Evolutionary conservation across 2,113 vertebrate genomes (phyloP).

Genomic region (Embiotoca jacksoni): DNA sequence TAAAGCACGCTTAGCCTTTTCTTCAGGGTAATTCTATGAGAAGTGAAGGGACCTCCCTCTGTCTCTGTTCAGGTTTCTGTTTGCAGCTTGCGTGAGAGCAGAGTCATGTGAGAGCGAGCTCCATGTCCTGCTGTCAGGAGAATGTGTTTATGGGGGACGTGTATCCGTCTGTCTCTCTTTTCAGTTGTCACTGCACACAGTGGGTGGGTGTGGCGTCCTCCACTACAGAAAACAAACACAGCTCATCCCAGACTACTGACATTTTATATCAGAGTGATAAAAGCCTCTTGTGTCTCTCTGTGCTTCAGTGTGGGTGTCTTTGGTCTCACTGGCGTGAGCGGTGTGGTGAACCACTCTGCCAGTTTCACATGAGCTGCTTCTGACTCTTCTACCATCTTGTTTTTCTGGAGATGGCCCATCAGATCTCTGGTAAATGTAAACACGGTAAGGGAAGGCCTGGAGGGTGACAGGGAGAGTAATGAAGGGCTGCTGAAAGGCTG

Average conservation of each 20-base stretch:
- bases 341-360: conserved; percentile 23
- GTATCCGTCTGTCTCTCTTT: conserved; percentile 50
- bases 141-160: conserved; percentile 55
- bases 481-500: conserved; percentile 60
- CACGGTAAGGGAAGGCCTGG: conserved; percentile 43
- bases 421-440: conserved; percentile 66
- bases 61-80: conserved; percentile 44
- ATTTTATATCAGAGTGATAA: conserved; percentile 50
- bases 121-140: conserved; percentile 49
- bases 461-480: conserved; percentile 62
- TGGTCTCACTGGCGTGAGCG: conserved; percentile 36
- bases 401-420: conserved; percentile 37
- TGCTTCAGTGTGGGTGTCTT: not conserved
- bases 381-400: conserved; percentile 34
- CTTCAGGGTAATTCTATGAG: conserved; percentile 2
- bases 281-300: conserved; percentile 31
- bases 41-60: not conserved
- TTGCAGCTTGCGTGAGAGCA: conserved; percentile 54
- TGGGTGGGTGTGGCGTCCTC: conserved; percentile 55
- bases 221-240: conserved; percentile 67
- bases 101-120: conserved; percentile 63
- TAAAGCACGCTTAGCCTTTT: conserved; percentile 30
- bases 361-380: conserved; percentile 32
- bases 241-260: conserved; percentile 57
- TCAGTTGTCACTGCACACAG: conserved; percentile 62